These are phyloP conservation scores for Lasioglossum vierecki DNA, from an alignment of 2,888 invertebrate species.

Conservation along the genomic window DNA sequence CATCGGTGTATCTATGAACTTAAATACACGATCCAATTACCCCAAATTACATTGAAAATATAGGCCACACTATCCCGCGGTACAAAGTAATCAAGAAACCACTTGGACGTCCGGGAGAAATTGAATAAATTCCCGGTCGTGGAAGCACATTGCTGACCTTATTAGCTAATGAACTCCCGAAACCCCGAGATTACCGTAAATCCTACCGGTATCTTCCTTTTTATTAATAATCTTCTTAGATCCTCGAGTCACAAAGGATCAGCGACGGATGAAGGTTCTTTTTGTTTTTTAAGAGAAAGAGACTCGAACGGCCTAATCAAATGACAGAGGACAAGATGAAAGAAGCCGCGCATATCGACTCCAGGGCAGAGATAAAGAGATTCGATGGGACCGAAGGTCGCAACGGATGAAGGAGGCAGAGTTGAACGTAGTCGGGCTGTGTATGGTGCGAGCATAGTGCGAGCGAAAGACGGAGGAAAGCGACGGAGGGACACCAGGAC, in stretches of 20 bases:
- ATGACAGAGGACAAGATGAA: slow-evolving; percentile 54
- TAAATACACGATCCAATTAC: not conserved
- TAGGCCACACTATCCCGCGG: not conserved
- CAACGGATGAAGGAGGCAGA: slow-evolving; percentile 39
- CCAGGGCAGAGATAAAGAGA: slow-evolving; percentile 41
- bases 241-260: slow-evolving; percentile 3
- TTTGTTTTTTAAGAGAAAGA: not conserved
- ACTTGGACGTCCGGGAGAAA: not conserved
- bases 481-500: slow-evolving; percentile 45
- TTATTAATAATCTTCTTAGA: not conserved
- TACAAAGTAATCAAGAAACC: slow-evolving; percentile 2
- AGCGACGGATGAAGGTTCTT: not conserved
- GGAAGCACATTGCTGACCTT: slow-evolving; percentile 2
- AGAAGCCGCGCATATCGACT: slow-evolving; percentile 44
- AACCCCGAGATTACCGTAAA: slow-evolving; percentile 7
- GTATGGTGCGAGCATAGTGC: slow-evolving; percentile 19
- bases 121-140: not conserved
- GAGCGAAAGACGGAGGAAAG: slow-evolving; percentile 46
- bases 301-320: slow-evolving; percentile 41
- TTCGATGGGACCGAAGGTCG: slow-evolving; percentile 43
- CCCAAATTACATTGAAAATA: not conserved
- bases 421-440: slow-evolving; percentile 50
- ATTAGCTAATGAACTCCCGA: slow-evolving; percentile 6
- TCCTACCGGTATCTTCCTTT: not conserved
- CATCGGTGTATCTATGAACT: not conserved